Conservation (phyloP, 1,140 invertebrate genomes). For the Drosophila trapezifrons region DNA sequence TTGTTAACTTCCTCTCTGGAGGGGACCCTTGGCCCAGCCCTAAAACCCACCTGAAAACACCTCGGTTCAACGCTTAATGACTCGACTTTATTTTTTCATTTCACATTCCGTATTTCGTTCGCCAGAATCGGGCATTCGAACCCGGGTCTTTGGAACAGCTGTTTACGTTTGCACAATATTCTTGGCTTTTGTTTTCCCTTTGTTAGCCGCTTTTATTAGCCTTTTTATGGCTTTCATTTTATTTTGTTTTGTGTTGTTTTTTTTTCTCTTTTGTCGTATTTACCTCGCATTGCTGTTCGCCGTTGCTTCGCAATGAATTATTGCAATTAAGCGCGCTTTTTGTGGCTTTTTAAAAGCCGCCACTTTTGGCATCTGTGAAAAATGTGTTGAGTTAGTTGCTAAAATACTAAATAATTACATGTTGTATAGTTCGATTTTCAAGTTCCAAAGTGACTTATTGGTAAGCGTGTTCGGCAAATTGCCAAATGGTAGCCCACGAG, state of each 20-base stretch:
- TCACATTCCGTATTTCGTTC: slow-evolving; percentile 35
- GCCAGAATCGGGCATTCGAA: slow-evolving; percentile 35
- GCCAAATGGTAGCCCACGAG: slow-evolving; percentile 20
- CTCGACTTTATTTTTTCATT: slow-evolving; percentile 61
- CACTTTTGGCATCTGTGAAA: slow-evolving; percentile 52
- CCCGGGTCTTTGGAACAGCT: slow-evolving; percentile 57
- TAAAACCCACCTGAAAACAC: slow-evolving; percentile 34
- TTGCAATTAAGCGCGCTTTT: slow-evolving; percentile 76
- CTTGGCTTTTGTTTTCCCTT: slow-evolving; percentile 36
- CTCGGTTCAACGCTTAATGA: slow-evolving; percentile 46
- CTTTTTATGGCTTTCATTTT: slow-evolving; percentile 75
- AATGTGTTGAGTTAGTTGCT: slow-evolving; percentile 70
- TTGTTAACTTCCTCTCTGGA: slow-evolving; percentile 41
- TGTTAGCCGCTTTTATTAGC: slow-evolving; percentile 66
- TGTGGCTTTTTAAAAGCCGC: slow-evolving; percentile 75
- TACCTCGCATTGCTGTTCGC: slow-evolving; percentile 35
- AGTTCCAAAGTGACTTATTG: slow-evolving; percentile 51
- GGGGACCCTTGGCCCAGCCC: slow-evolving; percentile 15
- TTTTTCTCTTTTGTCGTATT: slow-evolving; percentile 21
- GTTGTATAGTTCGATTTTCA: slow-evolving; percentile 53
- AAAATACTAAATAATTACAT: slow-evolving; percentile 76
- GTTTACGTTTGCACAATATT: slow-evolving; percentile 74
- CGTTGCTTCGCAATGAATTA: slow-evolving; percentile 68
- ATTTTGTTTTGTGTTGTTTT: slow-evolving; percentile 33
- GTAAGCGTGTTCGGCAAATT: slow-evolving; percentile 33